phyloP scores from a whole-genome alignment of 2,797 vertebrate species.

The Myoxocephalus aenaeus region DNA sequence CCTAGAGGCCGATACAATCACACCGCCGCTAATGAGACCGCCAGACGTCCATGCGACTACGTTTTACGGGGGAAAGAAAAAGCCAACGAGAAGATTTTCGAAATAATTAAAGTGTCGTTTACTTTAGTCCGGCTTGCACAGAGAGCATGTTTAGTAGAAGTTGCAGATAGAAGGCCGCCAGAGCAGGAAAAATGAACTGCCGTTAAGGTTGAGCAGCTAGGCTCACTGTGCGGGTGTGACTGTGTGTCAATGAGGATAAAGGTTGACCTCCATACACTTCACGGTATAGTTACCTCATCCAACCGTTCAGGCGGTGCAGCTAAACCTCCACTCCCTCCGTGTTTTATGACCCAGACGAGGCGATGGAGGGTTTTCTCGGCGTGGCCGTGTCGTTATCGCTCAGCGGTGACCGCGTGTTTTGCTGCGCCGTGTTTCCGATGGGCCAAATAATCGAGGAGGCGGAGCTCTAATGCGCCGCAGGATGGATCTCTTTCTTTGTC shows the following conservation, averaged over 20 bases:
- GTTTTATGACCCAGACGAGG: not conserved
- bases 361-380: not conserved
- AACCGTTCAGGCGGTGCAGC: not conserved
- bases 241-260: not conserved
- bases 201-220: not conserved
- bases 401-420: conserved; percentile 3
- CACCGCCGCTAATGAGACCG: not conserved
- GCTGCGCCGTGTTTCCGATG: conserved; percentile 27
- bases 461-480: conserved; percentile 5
- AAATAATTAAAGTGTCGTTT: not conserved
- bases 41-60: not conserved
- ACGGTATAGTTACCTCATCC: not conserved
- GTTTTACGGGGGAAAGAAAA: not conserved
- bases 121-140: not conserved
- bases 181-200: too few species aligned
- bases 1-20: not conserved
- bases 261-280: not conserved
- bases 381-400: conserved; percentile 16
- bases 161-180: too few species aligned
- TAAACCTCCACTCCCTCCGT: not conserved
- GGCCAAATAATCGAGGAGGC: not conserved
- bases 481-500: not conserved
- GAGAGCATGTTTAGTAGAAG: too few species aligned
- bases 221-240: too few species aligned
- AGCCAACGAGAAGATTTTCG: not conserved